Percentiles rank a stretch among this genome's conserved stretches.
Conservation (phyloP, 2,113 vertebrate genomes). For the Gymnocephalus cernua region DNA sequence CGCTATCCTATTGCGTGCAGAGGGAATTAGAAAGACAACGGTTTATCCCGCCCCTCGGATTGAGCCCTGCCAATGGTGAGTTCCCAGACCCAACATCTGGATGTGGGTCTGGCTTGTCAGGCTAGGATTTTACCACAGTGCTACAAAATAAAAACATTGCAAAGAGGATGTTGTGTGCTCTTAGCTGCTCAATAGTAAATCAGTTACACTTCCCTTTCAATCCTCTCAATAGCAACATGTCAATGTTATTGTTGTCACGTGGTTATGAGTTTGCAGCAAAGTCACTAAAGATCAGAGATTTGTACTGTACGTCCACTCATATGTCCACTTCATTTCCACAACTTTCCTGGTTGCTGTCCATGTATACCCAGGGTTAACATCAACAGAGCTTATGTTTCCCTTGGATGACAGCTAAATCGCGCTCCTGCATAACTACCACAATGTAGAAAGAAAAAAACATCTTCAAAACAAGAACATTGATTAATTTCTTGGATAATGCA, state of each 20-base stretch:
- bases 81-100: too few species aligned
- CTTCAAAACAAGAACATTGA: slow-evolving; percentile 49
- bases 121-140: not conserved
- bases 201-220: not conserved
- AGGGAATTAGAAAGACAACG: too few species aligned
- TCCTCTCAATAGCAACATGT: not conserved
- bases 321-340: not conserved
- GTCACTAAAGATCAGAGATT: slow-evolving; percentile 4
- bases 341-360: not conserved
- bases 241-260: not conserved
- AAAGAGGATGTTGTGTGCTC: not conserved
- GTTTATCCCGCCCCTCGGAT: too few species aligned
- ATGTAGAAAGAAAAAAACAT: not conserved
- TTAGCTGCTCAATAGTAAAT: not conserved
- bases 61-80: too few species aligned
- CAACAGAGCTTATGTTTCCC: not conserved
- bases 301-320: not conserved
- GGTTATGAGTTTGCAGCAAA: not conserved
- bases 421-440: slow-evolving; percentile 12
- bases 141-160: not conserved
- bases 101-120: too few species aligned
- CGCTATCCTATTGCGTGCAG: too few species aligned
- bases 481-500: slow-evolving; percentile 23
- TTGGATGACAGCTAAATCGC: slow-evolving; percentile 5
- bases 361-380: not conserved